phyloP scores from a whole-genome alignment of 2,888 invertebrate genomes.

The Anagyrus pseudococci region DNA sequence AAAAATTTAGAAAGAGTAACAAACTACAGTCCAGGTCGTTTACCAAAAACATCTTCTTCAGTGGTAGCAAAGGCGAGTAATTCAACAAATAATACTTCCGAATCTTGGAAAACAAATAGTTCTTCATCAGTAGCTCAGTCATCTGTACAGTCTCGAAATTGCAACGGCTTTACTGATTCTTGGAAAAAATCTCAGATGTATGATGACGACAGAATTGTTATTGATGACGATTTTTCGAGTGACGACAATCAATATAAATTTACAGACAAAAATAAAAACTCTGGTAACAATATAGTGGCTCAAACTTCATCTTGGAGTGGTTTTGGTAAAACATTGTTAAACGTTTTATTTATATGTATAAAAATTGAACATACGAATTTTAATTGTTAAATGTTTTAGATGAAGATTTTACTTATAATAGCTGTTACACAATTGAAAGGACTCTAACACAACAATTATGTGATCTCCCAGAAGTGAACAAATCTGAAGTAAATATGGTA shows the following conservation, averaged over 20 bases:
- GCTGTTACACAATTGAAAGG: constrained; percentile 7
- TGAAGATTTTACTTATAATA: constrained; percentile 3
- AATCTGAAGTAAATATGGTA: constrained; percentile 29
- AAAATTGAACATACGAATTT: constrained; percentile 14
- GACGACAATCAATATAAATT: not conserved
- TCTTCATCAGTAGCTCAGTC: too few relatives aligned
- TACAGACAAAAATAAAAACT: not conserved
- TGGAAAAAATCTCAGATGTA: not conserved
- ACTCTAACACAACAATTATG: constrained; percentile 30
- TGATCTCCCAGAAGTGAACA: constrained; percentile 35
- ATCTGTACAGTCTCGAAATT: too few relatives aligned
- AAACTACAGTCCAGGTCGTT: not conserved
- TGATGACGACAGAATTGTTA: not conserved
- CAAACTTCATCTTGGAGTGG: constrained; percentile 24
- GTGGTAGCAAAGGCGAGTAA: not conserved
- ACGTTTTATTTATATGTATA: not conserved
- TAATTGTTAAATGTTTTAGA: constrained; percentile 17
- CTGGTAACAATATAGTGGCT: not conserved
- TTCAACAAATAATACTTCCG: not conserved
- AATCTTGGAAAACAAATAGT: constrained; percentile 1
- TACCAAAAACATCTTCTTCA: not conserved
- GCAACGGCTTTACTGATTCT: too few relatives aligned
- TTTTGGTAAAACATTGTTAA: constrained; percentile 18
- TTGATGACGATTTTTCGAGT: not conserved
- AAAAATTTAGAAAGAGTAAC: constrained; percentile 29